Base-by-base conservation (phyloP, 2,797 vertebrate genomes). In the Helostoma temminkii region DNA sequence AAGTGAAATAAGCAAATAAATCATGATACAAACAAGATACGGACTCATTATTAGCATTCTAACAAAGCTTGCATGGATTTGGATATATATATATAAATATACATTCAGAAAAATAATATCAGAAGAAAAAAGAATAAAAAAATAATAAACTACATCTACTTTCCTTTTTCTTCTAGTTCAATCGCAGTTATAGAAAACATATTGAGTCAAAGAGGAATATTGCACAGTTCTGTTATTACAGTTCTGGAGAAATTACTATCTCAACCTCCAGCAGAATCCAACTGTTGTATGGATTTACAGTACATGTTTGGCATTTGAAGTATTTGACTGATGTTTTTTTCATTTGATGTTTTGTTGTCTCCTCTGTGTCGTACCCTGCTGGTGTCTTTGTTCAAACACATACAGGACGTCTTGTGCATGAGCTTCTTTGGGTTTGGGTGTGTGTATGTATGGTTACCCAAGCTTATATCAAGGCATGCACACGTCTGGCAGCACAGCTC, bases 401-500 rank as follows among this genome's bases (percentile, higher is more conserved):
- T 18, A 16, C 46, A 39, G 37, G 25, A n/a, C 26, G 34, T 46
- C 19, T 15, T 48, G n/a, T 30, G 49, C 34, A 7, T 36, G 9
- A 21, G 14, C 14, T 48, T 26, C 14, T 54, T 9, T 34, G 12
- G 50, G 5, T 62, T 18, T 37, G 14, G 39, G 19, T 24, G 0
- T 19, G 0, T 28, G 18, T 11, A 16, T 26, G 34, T 30, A 11
- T 4, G 7, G 36, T 25, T 32, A 14, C 21, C 57, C 15, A 22
- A 21, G 24, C 54, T 36, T 47, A 37, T 66, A 43, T 61, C 5
- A 55, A 71, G 37, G 39, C 47, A 48, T 48, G 21, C 62, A 77
- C 60, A 76, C 65, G 72, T 61, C 57, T 65, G 64, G 68, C 45
- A 74, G 71, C 74, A 76, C 62, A 80, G 71, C 82, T 91, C 71